Evolutionary conservation across 2,113 vertebrate genomes (phyloP).

Genomic region (Chitala chitala): DNA sequence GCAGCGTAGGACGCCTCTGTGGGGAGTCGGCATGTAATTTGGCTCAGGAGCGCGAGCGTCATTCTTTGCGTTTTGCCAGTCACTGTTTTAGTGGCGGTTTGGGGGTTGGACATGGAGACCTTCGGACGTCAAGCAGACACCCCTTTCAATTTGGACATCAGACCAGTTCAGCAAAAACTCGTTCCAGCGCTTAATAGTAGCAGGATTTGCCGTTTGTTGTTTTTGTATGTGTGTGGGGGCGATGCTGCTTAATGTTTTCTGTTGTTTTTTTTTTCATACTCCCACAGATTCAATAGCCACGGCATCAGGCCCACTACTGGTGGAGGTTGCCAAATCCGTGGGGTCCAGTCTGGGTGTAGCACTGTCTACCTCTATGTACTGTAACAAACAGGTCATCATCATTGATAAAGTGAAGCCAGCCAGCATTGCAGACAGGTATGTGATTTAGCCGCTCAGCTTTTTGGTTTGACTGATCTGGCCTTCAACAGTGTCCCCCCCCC

Average conservation of each 20-base stretch:
- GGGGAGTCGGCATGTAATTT: no score
- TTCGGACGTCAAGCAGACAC: no score
- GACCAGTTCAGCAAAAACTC: no score
- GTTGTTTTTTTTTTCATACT: not conserved
- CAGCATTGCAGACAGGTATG: conserved; percentile 97
- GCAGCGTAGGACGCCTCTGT: no score
- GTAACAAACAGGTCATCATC: conserved; percentile 96
- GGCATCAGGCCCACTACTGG: conserved; percentile 88
- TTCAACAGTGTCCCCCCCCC: no score
- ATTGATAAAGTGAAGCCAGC: conserved; percentile 98
- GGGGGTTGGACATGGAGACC: no score
- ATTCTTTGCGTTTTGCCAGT: no score
- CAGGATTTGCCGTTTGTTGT: no score
- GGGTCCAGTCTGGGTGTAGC: conserved; percentile 94
- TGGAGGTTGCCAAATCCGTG: conserved; percentile 94
- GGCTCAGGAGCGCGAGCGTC: no score
- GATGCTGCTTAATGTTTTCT: not conserved
- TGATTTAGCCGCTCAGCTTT: not conserved
- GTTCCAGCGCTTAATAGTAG: no score
- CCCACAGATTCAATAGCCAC: conserved; percentile 83
- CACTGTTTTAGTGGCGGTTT: no score
- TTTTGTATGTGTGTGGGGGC: not conserved
- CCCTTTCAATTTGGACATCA: no score
- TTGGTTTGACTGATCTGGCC: not conserved
- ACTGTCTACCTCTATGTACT: conserved; percentile 93